Percentiles rank a stretch among this genome's conserved stretches.
Evolutionary conservation across 2,797 vertebrate species (phyloP).

Genomic region (Molothrus aeneus): DNA sequence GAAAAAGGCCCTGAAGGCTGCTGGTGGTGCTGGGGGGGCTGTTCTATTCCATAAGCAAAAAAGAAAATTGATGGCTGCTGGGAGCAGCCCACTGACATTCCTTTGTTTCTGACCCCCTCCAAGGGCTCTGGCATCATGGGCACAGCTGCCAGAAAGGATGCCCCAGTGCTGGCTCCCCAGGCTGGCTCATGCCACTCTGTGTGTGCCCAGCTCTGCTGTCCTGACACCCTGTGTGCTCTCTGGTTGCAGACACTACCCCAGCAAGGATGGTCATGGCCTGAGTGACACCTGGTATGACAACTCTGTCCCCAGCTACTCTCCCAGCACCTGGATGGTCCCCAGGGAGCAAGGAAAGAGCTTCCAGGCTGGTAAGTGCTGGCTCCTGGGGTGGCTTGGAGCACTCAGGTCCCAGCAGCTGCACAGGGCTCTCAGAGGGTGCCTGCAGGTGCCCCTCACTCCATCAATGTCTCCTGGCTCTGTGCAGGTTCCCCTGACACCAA

Average conservation of each 20-base stretch:
- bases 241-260: constrained; percentile 80
- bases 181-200: rapidly evolving
- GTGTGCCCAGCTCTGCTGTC: rapidly evolving
- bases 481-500: constrained; percentile 83
- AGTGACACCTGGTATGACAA: constrained; percentile 81
- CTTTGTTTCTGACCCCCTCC: background rate
- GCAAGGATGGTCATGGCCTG: constrained; percentile 77
- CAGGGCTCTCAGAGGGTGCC: rapidly evolving
- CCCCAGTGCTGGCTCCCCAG: rapidly evolving
- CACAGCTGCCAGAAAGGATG: background rate
- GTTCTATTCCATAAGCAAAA: background rate
- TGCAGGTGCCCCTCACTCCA: background rate
- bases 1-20: background rate
- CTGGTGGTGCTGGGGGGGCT: background rate
- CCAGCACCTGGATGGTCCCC: constrained; percentile 83
- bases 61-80: background rate
- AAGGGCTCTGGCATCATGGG: rapidly evolving
- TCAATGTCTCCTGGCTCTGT: background rate
- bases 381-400: background rate
- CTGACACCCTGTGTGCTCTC: background rate
- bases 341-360: constrained; percentile 83
- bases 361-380: constrained; percentile 78
- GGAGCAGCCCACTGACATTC: background rate
- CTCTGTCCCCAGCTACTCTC: constrained; percentile 79
- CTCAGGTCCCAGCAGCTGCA: rapidly evolving